Evolutionary conservation across 2,888 invertebrate genomes (phyloP).

Genomic region (Cryptocephalus moraei): DNA sequence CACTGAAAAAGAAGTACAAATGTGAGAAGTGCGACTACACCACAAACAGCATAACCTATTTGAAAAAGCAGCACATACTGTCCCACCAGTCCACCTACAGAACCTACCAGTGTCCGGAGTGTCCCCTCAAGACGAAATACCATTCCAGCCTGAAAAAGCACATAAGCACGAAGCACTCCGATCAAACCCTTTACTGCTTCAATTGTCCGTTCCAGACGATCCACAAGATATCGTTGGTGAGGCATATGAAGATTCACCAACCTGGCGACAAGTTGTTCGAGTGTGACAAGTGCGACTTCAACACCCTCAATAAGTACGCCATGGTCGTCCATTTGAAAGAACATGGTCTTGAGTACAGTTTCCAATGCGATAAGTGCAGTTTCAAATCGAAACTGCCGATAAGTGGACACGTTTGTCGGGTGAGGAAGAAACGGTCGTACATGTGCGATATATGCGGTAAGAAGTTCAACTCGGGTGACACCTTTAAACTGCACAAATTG

Average conservation of each 20-base stretch:
- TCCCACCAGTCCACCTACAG: background rate
- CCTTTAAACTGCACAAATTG: too few species aligned
- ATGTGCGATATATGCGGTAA: too few species aligned
- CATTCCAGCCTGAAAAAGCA: background rate
- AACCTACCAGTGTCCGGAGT: background rate
- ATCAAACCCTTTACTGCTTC: background rate
- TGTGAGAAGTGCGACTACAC: background rate
- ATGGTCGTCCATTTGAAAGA: too few species aligned
- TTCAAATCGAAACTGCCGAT: background rate
- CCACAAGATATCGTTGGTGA: constrained; percentile 1
- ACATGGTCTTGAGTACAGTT: background rate
- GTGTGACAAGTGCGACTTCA: too few species aligned
- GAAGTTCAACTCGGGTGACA: too few species aligned
- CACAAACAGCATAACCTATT: background rate
- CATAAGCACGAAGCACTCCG: constrained; percentile 1
- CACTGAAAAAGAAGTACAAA: too few species aligned
- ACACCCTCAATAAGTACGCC: too few species aligned
- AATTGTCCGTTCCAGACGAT: constrained; percentile 1
- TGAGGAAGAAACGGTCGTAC: background rate
- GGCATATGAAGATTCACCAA: background rate
- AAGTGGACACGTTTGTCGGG: constrained; percentile 1
- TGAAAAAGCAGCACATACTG: background rate
- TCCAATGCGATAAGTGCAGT: background rate
- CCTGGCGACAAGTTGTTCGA: too few species aligned
- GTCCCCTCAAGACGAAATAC: constrained; percentile 1